phyloP scores from a whole-genome alignment of 2,888 invertebrate genomes.

The Andrena bucephala region DNA sequence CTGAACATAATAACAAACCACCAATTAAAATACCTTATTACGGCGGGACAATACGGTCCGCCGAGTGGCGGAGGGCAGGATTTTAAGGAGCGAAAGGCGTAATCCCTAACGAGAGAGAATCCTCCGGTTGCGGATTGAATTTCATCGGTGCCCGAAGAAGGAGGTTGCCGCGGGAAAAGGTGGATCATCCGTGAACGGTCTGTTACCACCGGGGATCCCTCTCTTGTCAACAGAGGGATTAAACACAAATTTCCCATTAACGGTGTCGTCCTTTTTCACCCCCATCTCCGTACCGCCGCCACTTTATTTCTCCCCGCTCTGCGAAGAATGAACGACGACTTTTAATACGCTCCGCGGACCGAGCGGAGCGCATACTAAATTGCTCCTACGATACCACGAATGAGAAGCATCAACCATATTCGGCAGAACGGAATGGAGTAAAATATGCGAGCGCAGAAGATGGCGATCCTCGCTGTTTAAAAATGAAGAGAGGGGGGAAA shows the following conservation, averaged over 20 bases:
- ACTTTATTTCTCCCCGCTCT: neutral
- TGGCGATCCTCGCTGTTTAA: neutral
- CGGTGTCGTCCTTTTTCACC: slow-evolving; percentile 48
- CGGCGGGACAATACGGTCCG: slow-evolving; percentile 77
- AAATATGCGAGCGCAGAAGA: neutral
- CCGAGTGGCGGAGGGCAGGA: slow-evolving; percentile 58
- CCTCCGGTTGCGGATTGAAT: slow-evolving; percentile 64
- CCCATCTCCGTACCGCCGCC: neutral
- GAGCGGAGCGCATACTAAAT: neutral
- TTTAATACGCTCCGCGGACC: slow-evolving; percentile 27
- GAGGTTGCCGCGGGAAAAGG: slow-evolving; percentile 52
- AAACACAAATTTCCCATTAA: slow-evolving; percentile 71
- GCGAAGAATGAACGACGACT: slow-evolving; percentile 35
- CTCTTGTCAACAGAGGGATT: slow-evolving; percentile 63
- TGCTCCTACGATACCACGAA: slow-evolving; percentile 5
- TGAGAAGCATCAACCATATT: slow-evolving; percentile 25
- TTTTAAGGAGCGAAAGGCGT: slow-evolving; percentile 66
- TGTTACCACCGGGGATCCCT: slow-evolving; percentile 51
- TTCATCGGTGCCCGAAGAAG: slow-evolving; percentile 58
- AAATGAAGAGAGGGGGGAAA: neutral
- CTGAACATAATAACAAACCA: slow-evolving; percentile 80
- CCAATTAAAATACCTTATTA: slow-evolving; percentile 84
- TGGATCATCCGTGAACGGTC: slow-evolving; percentile 58
- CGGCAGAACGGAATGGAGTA: slow-evolving; percentile 1
- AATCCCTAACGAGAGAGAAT: slow-evolving; percentile 68